Evolutionary conservation across 2,888 invertebrate genomes (phyloP).

Genomic region (Schrankia costaestrigalis): DNA sequence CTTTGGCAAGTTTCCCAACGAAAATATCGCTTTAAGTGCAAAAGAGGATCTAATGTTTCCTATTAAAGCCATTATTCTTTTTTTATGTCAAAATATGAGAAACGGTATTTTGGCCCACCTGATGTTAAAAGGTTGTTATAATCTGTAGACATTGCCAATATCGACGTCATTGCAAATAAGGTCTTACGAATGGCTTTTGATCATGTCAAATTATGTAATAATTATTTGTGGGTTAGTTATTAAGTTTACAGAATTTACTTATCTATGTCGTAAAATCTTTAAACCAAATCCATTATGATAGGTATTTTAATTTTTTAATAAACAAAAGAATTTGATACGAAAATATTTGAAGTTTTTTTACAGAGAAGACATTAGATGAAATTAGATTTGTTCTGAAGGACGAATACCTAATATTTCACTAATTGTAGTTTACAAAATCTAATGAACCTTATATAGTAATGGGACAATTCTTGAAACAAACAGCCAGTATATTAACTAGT

Average conservation of each 20-base stretch:
- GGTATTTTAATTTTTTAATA: neutral
- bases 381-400: no score
- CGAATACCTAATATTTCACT: no score
- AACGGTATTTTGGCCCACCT: constrained; percentile 27
- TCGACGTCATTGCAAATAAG: constrained; percentile 22
- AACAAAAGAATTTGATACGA: neutral
- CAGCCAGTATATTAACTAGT: no score
- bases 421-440: no score
- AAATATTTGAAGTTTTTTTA: neutral
- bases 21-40: constrained; percentile 25
- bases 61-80: constrained; percentile 35
- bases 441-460: no score
- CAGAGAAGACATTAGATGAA: no score
- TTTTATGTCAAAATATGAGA: constrained; percentile 33
- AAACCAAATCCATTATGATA: no score
- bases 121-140: constrained; percentile 24
- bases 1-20: constrained; percentile 13
- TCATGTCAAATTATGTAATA: neutral
- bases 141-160: constrained; percentile 24
- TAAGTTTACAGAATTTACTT: no score
- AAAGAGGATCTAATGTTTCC: constrained; percentile 32
- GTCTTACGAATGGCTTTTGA: constrained; percentile 6
- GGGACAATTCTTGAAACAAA: no score
- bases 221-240: neutral
- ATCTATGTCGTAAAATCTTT: no score